Conservation (phyloP, 2,888 invertebrate species). For the Athalia rosae region DNA sequence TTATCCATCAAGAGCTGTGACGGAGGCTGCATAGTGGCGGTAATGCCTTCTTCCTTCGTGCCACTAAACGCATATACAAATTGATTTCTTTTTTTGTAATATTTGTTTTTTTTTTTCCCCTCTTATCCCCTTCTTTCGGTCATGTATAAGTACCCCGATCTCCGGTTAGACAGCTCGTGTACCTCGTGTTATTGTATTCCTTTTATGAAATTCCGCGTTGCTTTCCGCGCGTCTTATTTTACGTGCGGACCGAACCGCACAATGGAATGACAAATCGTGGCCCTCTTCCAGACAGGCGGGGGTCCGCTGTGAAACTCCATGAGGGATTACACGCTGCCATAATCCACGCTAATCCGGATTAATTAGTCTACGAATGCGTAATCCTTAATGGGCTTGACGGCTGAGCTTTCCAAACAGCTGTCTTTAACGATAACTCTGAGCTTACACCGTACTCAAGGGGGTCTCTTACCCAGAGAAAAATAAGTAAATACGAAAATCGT, state of each 20-base stretch:
- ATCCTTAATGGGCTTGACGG: constrained; percentile 20
- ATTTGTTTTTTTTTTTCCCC: not conserved
- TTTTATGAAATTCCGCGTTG: constrained; percentile 11
- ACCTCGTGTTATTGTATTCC: not conserved
- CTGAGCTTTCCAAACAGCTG: constrained; percentile 28
- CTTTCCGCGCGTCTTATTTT: not conserved
- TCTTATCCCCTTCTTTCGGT: constrained; percentile 15
- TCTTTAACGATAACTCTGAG: constrained; percentile 21
- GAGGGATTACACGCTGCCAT: constrained; percentile 10
- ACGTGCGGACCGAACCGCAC: not conserved
- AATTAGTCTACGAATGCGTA: constrained; percentile 29
- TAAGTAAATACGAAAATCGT: no score
- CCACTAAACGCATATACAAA: not conserved
- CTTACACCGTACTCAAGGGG: not conserved
- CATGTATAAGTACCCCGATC: constrained; percentile 12
- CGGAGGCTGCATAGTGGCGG: constrained; percentile 52
- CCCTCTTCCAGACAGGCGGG: not conserved
- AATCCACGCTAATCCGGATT: constrained; percentile 40
- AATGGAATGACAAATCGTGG: constrained; percentile 30
- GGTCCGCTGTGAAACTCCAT: constrained; percentile 5
- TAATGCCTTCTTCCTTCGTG: constrained; percentile 54
- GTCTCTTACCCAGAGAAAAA: not conserved
- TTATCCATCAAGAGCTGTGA: constrained; percentile 58
- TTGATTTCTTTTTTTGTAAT: no score
- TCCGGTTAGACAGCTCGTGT: constrained; percentile 12